Base-by-base conservation (phyloP, 1,140 invertebrate genomes). In the Adoxophyes honmai region DNA sequence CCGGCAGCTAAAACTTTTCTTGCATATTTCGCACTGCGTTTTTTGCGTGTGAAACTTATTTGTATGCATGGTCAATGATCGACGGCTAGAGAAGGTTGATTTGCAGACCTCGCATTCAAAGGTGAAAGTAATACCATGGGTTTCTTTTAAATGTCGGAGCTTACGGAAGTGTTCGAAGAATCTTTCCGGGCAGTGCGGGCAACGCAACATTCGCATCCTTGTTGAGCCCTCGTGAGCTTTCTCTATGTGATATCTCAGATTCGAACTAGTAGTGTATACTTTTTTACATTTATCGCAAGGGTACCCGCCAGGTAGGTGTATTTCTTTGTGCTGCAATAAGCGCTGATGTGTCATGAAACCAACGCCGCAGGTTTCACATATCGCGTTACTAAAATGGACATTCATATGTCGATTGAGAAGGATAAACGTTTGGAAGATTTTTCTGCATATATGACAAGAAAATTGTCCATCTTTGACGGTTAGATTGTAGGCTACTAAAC, bases 1-100 rank as follows among this genome's bases (percentile, higher is more conserved):
- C 0, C 84, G 63, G 28, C 86, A 88, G 15, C 84, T 89, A 48
- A 90, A 91, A 44, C 84, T 75, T 58, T 90, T 90, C 33, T 85
- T 86, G 36, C 90, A 91, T 4, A 89, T 70, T 28, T 81, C 71
- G 37, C 90, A 91, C 11, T 87, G 81, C 42, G 88, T 90, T 65
- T 90, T 90, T 38, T 86, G 76, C 48, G 89, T 83, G 53, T 90
- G 89, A 57, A 78, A 87, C 55, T 89, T 89, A 34, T 88, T 89
- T 0, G 89, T 88, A 0, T 84, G 81, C 70, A 71, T 73, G 0
- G 77, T 84, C 16, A 84, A 35, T 0, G 69, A 59, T 51, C 77
- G 70, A 4, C 81, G 59, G n/a, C 62, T 81, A 0, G 74, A 37
- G 39, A 78, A 81, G 0, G 59, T 62, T 7, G 70, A 58, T 55